Evolutionary conservation across 2,888 invertebrate genomes (phyloP), one percentile per base, ranked within the genome.

Genomic region (Osmoderma eremita): DNA sequence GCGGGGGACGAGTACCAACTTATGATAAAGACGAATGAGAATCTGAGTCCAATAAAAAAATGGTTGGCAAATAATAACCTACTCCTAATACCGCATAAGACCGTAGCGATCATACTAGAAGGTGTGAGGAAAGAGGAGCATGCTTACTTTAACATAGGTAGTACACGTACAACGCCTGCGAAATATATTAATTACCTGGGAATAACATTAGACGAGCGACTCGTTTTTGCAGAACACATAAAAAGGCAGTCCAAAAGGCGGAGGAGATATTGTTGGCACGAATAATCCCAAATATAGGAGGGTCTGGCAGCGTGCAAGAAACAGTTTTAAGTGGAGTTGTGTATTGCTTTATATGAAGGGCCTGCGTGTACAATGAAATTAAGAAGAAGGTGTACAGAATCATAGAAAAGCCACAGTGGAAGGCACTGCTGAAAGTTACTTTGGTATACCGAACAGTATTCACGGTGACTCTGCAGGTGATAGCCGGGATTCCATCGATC

Each of bases 221-320:
- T 39, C 30, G 41, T 41, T 10, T 36, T 38, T 13, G 38, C 15
- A n/a, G 6, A 58, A 42, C 38, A 58, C 15, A 15, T 39, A n/a
- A 24, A 41, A 10, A 24, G 24, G 18, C 3, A 4, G 58, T 17
- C n/a, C 30, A 38, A 41, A 58, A 18, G 17, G 39, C 58, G 20
- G 41, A 58, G 18, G 42, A 42, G 24, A 51, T 10, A 36, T 13
- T 1, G 17, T 6, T 53, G 17, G 53, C 30, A 10, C 22, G 24
- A 15, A 53, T 53, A 5, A 53, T 53, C 24, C 53, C 53, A 4
- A 53, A 53, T 38, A 53, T 53, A 53, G 53, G 24, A 5, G 24
- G 53, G 3, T 24, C 53, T 10, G 12, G 38, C 17, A 24, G 22
- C 24, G 13, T 10, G 8, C 10, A 18, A 53, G 22, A 24, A 22